These are phyloP conservation scores for Perizoma flavofasciatum DNA, from an alignment of 2,888 invertebrate genomes.

Conservation along the genomic window DNA sequence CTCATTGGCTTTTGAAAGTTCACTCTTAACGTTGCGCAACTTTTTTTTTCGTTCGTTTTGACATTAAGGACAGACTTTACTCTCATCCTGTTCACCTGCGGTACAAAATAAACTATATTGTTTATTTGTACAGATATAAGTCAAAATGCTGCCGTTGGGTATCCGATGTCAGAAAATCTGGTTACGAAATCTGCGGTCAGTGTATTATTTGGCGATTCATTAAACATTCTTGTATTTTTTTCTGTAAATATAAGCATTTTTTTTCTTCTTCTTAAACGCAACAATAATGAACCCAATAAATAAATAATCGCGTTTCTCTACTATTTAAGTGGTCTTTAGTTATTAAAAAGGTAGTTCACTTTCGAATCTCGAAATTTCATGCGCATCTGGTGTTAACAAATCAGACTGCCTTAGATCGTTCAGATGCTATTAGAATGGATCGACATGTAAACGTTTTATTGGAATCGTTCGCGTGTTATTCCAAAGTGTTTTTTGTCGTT, in stretches of 20 bases:
- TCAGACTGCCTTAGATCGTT: slow-evolving; percentile 57
- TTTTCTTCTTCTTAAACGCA: not conserved
- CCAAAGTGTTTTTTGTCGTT: slow-evolving; percentile 74
- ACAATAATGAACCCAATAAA: too few species aligned
- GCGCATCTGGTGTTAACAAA: slow-evolving; percentile 45
- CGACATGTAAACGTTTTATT: slow-evolving; percentile 72
- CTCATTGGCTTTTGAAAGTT: slow-evolving; percentile 78
- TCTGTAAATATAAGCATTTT: slow-evolving; percentile 12
- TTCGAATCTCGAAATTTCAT: slow-evolving; percentile 39
- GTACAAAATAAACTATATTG: slow-evolving; percentile 45
- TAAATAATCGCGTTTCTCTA: not conserved
- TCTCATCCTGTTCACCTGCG: slow-evolving; percentile 55
- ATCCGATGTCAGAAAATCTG: slow-evolving; percentile 47
- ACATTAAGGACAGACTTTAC: slow-evolving; percentile 54
- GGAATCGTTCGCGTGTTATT: slow-evolving; percentile 74
- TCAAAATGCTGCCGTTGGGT: slow-evolving; percentile 53
- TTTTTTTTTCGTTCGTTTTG: slow-evolving; percentile 49
- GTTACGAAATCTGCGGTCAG: slow-evolving; percentile 33
- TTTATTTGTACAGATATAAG: slow-evolving; percentile 58
- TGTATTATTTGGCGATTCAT: slow-evolving; percentile 37
- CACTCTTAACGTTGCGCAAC: slow-evolving; percentile 62
- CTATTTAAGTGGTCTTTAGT: too few species aligned
- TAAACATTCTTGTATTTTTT: slow-evolving; percentile 21
- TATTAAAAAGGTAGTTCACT: slow-evolving; percentile 25
- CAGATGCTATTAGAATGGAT: slow-evolving; percentile 63